A percentile compares a stretch with the other conserved stretches of the same genome.
These are phyloP conservation scores for Rhinoraja longicauda DNA, from an alignment of 2,797 vertebrate species.

Conservation along the genomic window DNA sequence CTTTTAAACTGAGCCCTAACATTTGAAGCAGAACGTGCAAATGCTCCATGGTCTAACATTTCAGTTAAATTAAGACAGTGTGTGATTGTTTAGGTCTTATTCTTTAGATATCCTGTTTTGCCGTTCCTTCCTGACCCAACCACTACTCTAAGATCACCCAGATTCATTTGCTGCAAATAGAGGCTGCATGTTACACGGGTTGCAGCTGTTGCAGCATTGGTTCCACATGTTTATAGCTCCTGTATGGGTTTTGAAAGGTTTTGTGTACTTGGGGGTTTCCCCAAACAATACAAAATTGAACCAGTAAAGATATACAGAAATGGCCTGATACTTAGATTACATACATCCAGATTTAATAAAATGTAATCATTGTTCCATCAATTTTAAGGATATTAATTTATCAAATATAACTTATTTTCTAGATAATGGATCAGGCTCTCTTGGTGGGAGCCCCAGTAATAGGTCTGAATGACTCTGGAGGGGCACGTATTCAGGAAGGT, in stretches of 20 bases:
- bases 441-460: slow-evolving; percentile 89
- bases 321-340: background rate
- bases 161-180: background rate
- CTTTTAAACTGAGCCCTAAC: background rate
- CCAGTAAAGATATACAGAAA: background rate
- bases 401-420: slow-evolving; percentile 15
- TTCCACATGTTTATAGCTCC: too few relatives aligned
- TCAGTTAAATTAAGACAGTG: too few relatives aligned
- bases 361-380: background rate
- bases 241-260: background rate
- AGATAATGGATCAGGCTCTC: slow-evolving; percentile 97
- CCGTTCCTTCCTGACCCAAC: background rate
- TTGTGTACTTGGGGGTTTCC: background rate
- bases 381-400: background rate
- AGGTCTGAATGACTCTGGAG: slow-evolving; percentile 92
- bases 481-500: slow-evolving; percentile 94
- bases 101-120: background rate
- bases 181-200: background rate
- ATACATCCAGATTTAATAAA: background rate
- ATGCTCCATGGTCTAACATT: background rate
- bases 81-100: background rate
- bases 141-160: background rate
- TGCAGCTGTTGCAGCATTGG: too few relatives aligned
- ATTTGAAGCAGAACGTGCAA: background rate
- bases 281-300: background rate